Evolutionary conservation across 2,888 invertebrate genomes (phyloP).

Genomic region (Euclidia mi): DNA sequence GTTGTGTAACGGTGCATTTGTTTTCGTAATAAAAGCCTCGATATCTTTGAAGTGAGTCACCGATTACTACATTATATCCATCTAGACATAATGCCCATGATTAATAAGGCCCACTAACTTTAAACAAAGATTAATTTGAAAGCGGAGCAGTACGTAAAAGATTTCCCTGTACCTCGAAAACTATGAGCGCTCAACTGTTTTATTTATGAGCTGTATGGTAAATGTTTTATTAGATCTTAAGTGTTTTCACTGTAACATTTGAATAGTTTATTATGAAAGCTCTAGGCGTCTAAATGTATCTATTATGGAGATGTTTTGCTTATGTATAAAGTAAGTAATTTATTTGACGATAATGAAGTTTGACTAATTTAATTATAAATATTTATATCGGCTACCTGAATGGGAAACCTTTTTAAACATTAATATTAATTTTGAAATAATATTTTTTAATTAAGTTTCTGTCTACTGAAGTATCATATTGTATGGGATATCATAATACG

Average conservation of each 20-base stretch:
- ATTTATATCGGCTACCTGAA: too few relatives aligned
- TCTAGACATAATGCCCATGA: slow-evolving; percentile 83
- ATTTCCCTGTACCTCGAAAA: slow-evolving; percentile 62
- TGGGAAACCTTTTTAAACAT: too few relatives aligned
- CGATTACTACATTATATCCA: slow-evolving; percentile 83
- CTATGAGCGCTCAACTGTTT: slow-evolving; percentile 21
- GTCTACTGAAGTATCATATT: slow-evolving; percentile 33
- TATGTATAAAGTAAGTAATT: too few relatives aligned
- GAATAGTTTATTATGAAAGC: slow-evolving; percentile 21
- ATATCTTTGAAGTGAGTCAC: slow-evolving; percentile 79
- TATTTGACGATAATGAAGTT: too few relatives aligned
- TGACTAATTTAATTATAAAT: too few relatives aligned
- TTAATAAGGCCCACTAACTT: slow-evolving; percentile 86
- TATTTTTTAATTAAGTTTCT: slow-evolving; percentile 6
- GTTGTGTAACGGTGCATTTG: slow-evolving; percentile 82
- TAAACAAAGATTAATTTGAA: slow-evolving; percentile 86
- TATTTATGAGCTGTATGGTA: slow-evolving; percentile 28
- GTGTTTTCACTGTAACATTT: slow-evolving; percentile 24
- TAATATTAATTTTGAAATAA: background rate
- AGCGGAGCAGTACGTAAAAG: slow-evolving; percentile 59
- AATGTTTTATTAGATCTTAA: slow-evolving; percentile 33
- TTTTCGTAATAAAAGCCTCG: slow-evolving; percentile 80
- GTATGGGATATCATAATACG: slow-evolving; percentile 52
- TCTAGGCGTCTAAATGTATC: slow-evolving; percentile 13
- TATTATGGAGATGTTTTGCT: slow-evolving; percentile 6